Conservation (phyloP, 1,140 invertebrate genomes). For the Ectropis grisescens region DNA sequence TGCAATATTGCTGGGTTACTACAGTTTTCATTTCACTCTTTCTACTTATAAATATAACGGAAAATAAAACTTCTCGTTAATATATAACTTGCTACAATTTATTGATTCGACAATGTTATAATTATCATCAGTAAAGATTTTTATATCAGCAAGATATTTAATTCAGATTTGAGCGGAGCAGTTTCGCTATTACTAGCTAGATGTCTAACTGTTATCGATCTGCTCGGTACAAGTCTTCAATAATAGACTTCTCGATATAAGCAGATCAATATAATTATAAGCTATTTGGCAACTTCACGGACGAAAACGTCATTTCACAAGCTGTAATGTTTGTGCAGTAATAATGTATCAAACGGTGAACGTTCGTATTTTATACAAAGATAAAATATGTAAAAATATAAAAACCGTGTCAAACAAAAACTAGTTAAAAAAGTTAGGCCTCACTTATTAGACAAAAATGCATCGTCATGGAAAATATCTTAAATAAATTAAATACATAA, state of each 20-base stretch:
- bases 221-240: no score
- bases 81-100: no score
- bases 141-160: constrained; percentile 25
- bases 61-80: constrained; percentile 15
- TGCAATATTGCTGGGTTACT: constrained; percentile 28
- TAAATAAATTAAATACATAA: constrained; percentile 29
- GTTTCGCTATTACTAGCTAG: no score
- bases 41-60: constrained; percentile 27
- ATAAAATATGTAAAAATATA: constrained; percentile 22
- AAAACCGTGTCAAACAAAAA: constrained; percentile 24
- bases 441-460: constrained; percentile 54
- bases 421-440: constrained; percentile 57
- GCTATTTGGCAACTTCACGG: constrained; percentile 65
- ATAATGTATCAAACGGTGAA: no score
- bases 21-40: constrained; percentile 25
- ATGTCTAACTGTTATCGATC: no score
- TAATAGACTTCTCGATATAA: constrained; percentile 12
- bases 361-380: no score
- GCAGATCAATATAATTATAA: constrained; percentile 33
- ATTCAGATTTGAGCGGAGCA: constrained; percentile 11
- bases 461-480: constrained; percentile 55
- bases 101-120: no score
- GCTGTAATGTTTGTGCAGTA: constrained; percentile 36
- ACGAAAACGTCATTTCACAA: constrained; percentile 43
- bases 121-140: constrained; percentile 31